Conservation (phyloP, 2,797 vertebrate genomes). For the Prunella strophiata region DNA sequence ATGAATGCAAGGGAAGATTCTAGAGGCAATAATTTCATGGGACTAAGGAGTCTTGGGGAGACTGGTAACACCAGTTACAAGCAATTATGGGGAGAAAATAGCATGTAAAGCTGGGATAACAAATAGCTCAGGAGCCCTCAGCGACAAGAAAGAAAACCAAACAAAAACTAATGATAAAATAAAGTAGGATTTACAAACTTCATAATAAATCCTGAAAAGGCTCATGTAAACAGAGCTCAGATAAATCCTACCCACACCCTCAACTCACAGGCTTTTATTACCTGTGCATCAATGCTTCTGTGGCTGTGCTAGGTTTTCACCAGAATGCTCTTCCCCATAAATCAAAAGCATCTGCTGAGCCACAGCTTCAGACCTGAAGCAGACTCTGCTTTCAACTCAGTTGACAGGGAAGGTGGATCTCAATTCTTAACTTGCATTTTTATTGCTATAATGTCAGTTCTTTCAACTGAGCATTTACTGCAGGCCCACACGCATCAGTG, state of each 20-base stretch:
- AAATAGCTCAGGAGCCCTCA: neutral
- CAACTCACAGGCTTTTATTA: neutral
- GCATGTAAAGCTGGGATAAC: neutral
- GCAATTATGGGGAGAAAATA: neutral
- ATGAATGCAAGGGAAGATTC: neutral
- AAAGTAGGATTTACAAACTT: neutral
- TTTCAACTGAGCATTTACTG: neutral
- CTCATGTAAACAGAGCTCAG: neutral
- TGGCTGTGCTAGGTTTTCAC: neutral
- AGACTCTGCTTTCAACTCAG: neutral
- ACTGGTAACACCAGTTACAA: neutral
- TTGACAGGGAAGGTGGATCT: neutral
- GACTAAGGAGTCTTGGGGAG: neutral
- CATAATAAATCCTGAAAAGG: neutral
- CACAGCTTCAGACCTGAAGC: neutral
- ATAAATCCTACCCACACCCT: neutral
- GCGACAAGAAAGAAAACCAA: neutral
- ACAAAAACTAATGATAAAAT: neutral
- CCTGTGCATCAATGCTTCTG: rapidly evolving
- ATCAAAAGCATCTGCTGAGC: neutral
- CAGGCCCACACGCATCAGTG: neutral
- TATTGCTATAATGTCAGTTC: neutral
- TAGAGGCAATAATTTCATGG: neutral
- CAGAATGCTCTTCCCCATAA: neutral
- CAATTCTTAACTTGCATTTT: neutral